Evolutionary conservation across 1,140 invertebrate species (phyloP), one percentile per base, ranked within the genome.

Genomic region (Heliothis subflexa): DNA sequence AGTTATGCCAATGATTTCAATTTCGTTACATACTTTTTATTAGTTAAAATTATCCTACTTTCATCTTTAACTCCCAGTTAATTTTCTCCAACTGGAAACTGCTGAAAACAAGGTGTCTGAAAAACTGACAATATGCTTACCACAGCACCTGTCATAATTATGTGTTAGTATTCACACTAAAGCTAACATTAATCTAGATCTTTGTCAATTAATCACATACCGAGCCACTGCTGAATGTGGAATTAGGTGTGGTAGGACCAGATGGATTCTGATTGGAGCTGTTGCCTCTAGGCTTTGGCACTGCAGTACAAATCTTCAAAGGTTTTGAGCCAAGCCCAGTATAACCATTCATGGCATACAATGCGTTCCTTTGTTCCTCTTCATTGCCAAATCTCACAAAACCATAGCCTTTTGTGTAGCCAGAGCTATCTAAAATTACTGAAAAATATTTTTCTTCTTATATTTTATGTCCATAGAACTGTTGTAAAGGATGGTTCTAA

Each of bases 391-490:
- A 99, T 84, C 98, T 95, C 1, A 99, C 98, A 95, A 99, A 99
- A n/a, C 98, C 99, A 93, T 99, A 99, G 49, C 99, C 98, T 95
- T 98, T 99, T 85, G 98, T 99, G 83, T 98, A 97, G 13, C 98
- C 98, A 86, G 97, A 96, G 82, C 95, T 96, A 87, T 98, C 98
- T 78, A 98, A 94, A 81, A 99, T 98, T 70, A 99, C 98, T 97
- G 88, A 16, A 74, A 79, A 7, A 40, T 40, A 40, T 40, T 40
- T 3, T 40, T 40, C 33, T 40, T 9, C 33, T 40, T 5, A 40
- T 9, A 5, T 40, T 40, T 7, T 40, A 40, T 7, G 33, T 3
- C 9, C 33, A 40, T 9, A 9, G 33, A 7, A 40, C 9, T 9
- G 33, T 33, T 33, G 21, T 25, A 25, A 25, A 25, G 21, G 9